A percentile compares a stretch with the other conserved stretches of the same genome.
Conservation (phyloP, 2,797 vertebrate species). For the Ispidina picta region DNA sequence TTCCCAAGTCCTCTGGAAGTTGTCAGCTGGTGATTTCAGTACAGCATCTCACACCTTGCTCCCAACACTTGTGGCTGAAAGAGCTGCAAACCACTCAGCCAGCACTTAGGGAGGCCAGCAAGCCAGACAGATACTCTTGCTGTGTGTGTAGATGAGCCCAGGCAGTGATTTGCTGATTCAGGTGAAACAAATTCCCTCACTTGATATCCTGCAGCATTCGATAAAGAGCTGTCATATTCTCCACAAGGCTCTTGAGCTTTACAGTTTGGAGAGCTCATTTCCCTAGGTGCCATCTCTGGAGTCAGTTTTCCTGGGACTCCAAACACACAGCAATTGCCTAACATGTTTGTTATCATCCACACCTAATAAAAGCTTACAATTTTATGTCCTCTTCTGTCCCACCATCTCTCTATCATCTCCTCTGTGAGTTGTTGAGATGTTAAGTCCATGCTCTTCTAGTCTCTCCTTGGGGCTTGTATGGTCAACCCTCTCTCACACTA, state of each 20-base stretch:
- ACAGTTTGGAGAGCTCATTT: constrained; percentile 1
- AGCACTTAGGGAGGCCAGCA: not conserved
- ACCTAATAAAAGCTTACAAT: constrained; percentile 16
- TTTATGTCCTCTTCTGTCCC: not conserved
- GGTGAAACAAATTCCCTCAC: not conserved
- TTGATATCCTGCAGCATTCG: not conserved
- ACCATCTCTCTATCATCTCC: not conserved
- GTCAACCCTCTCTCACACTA: not conserved
- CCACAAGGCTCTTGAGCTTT: constrained; percentile 18
- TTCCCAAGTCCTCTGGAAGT: constrained; percentile 16
- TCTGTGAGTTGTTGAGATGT: not conserved
- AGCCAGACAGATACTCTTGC: not conserved
- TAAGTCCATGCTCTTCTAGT: not conserved
- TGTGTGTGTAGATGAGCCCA: not conserved
- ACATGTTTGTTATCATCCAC: fast-evolving
- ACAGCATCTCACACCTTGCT: constrained; percentile 31
- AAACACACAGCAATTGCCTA: not conserved
- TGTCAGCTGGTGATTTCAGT: constrained; percentile 1
- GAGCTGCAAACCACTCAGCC: not conserved
- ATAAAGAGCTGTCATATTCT: not conserved
- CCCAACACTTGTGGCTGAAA: constrained; percentile 1
- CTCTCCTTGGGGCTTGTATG: not conserved
- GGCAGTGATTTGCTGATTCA: not conserved
- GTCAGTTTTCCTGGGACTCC: constrained; percentile 16
- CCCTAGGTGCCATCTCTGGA: not conserved